A percentile compares a stretch with the other conserved stretches of the same genome.
These are phyloP conservation scores for Alectoris magna DNA, from an alignment of 2,797 vertebrate species.

Conservation along the genomic window DNA sequence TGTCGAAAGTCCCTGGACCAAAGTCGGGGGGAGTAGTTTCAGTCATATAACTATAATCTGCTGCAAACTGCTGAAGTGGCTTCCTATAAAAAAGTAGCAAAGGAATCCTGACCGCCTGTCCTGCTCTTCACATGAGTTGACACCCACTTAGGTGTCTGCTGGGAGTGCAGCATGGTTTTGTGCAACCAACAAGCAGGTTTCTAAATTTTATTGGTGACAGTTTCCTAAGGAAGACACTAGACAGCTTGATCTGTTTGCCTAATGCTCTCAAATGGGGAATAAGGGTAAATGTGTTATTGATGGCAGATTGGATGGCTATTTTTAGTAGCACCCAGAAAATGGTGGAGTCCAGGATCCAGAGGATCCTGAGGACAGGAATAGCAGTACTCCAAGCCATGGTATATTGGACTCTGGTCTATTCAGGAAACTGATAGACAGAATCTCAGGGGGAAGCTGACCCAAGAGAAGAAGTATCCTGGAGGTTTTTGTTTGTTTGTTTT, in stretches of 20 bases:
- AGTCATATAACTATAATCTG: fast-evolving
- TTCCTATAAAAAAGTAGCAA: background rate
- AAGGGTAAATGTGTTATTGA: background rate
- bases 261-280: background rate
- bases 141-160: too few relatives aligned
- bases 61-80: background rate
- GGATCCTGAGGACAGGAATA: background rate
- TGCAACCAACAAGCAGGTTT: background rate
- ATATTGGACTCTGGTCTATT: background rate
- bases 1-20: too few relatives aligned
- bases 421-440: background rate
- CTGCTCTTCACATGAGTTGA: background rate
- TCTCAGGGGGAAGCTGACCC: background rate
- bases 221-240: background rate
- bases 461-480: background rate
- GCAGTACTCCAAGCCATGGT: background rate
- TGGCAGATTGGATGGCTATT: background rate
- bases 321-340: background rate
- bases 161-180: background rate
- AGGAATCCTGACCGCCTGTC: background rate
- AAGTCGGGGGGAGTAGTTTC: background rate
- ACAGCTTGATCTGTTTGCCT: background rate
- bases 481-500: background rate
- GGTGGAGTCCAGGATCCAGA: background rate
- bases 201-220: background rate